Percentiles rank a stretch among this genome's conserved stretches.
These are phyloP conservation scores for Cephus runcator DNA, from an alignment of 2,888 invertebrate genomes.

Conservation along the genomic window DNA sequence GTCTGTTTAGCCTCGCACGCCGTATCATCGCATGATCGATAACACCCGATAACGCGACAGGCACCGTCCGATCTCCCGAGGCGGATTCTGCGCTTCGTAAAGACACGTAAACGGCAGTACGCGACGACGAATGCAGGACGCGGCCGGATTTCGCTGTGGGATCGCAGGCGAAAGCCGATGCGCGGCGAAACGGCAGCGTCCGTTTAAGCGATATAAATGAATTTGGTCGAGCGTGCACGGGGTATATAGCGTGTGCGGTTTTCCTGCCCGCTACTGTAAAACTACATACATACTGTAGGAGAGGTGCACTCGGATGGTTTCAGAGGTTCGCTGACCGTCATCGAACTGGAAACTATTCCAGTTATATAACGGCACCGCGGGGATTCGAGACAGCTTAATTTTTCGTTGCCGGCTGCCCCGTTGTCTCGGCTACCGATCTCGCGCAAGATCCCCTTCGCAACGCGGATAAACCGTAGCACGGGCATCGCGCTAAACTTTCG, in stretches of 20 bases:
- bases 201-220: not conserved
- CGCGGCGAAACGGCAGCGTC: not conserved
- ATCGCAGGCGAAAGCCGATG: not conserved
- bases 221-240: not conserved
- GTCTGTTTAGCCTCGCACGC: not conserved
- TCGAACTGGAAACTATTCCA: not conserved
- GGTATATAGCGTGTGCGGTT: not conserved
- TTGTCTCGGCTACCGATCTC: not conserved
- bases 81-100: not conserved
- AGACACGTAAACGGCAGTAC: not conserved
- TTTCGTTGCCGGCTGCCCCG: not conserved
- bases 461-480: not conserved
- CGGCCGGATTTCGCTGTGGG: not conserved
- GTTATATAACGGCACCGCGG: not conserved
- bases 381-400: not conserved
- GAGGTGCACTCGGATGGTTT: not conserved
- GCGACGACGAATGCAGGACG: not conserved
- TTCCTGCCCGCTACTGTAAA: not conserved
- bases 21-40: not conserved
- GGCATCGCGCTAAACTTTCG: not conserved
- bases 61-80: not conserved
- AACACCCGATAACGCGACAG: not conserved
- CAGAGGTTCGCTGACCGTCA: not conserved
- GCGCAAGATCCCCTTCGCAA: not conserved
- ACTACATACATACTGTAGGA: not conserved